Base-by-base conservation (phyloP, 2,888 invertebrate species). In the Tipula unca region DNA sequence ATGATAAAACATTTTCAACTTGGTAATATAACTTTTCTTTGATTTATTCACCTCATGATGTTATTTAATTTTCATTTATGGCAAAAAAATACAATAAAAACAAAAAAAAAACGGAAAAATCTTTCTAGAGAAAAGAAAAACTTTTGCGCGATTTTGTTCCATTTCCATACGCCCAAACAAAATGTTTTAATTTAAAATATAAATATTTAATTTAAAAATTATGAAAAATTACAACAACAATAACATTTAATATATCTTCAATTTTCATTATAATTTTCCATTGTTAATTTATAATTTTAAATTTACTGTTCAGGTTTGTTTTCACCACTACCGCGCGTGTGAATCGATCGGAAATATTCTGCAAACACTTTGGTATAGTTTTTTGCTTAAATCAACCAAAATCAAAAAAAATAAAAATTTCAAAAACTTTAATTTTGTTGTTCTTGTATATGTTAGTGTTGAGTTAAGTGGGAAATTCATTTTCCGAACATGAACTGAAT, bases 141-240 rank as follows among this genome's bases (percentile, higher is more conserved):
- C 10, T 69, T 69, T 69, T 69, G 25, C 10, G 25, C 25, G 25
- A 10, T 25, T 25, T 69, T 69, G 25, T 25, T 25, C 10, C 25
- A 1, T 25, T 2, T 69, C 10, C 25, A 6, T 10, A 69, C 25
- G 3, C 25, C 3, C 20, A 25, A 25, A 20, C 13, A 25, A 25
- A 25, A 1, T 0, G 69, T 25, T 69, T 69, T 69, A 69, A 69
- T 25, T 69, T 69, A 69, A 69, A 69, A 69, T 69, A 25, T 69
- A 69, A 69, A 69, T 69, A 69, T 69, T 69, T 69, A 69, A 69
- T 69, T 69, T 69, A 69, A 69, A 69, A 69, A 69, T 69, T 69
- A 69, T 25, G 20, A 25, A 69, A 69, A 48, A n/a, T 17, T n/a
- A 69, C 25, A 69, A 48, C 48, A 48, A 69, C 25, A 48, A 48